These are phyloP conservation scores for Lates calcarifer DNA, from an alignment of 2,113 vertebrate species.

Conservation along the genomic window DNA sequence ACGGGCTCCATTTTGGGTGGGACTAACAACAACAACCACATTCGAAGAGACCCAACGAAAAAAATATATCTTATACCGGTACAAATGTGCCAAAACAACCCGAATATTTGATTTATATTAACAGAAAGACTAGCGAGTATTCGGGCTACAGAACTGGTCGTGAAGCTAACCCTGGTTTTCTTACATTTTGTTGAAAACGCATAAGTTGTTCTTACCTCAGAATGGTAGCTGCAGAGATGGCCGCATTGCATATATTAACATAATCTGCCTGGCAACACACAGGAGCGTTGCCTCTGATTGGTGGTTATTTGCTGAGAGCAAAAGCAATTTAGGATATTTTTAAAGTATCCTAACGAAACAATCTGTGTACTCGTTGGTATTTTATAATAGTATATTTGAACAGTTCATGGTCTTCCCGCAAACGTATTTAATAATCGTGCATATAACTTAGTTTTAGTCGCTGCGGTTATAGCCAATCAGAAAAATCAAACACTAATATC, in stretches of 20 bases:
- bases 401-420: too few relatives aligned
- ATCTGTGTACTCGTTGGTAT: rapidly evolving
- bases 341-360: not conserved
- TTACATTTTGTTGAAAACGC: slow-evolving; percentile 80
- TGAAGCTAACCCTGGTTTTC: slow-evolving; percentile 67
- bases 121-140: slow-evolving; percentile 41
- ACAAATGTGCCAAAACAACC: slow-evolving; percentile 9
- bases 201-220: slow-evolving; percentile 91
- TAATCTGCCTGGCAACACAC: slow-evolving; percentile 90
- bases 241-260: slow-evolving; percentile 88
- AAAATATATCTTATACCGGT: slow-evolving; percentile 41
- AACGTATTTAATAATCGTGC: not conserved
- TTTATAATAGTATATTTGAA: too few relatives aligned
- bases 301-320: slow-evolving; percentile 40
- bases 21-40: slow-evolving; percentile 88
- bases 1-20: slow-evolving; percentile 92
- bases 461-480: slow-evolving; percentile 65
- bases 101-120: slow-evolving; percentile 31
- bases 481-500: slow-evolving; percentile 22
- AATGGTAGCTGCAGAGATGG: slow-evolving; percentile 94
- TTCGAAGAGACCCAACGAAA: slow-evolving; percentile 74
- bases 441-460: not conserved
- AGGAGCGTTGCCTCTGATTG: slow-evolving; percentile 71
- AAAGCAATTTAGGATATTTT: not conserved
- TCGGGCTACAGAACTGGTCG: slow-evolving; percentile 46